Conservation (phyloP, 2,797 vertebrate genomes). For the Chelon auratus region DNA sequence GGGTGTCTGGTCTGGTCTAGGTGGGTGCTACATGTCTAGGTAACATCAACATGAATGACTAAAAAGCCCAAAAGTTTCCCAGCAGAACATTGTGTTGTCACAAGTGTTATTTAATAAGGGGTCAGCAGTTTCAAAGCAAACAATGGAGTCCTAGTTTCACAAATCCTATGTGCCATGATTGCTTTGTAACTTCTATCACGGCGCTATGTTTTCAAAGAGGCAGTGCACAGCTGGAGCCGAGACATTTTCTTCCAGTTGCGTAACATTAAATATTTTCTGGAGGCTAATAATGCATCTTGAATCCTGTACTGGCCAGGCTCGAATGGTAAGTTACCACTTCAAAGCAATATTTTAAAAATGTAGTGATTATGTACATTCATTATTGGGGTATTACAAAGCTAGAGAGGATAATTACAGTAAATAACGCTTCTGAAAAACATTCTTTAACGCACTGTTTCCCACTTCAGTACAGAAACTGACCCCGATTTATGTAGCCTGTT, state of each 20-base stretch:
- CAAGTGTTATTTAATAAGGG: constrained; percentile 8
- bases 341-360: neutral
- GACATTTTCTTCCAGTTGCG: constrained; percentile 3
- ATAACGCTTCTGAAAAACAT: too few species aligned
- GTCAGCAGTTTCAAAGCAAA: constrained; percentile 17
- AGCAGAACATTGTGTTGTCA: too few species aligned
- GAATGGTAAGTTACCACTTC: neutral
- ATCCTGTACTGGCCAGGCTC: neutral
- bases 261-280: neutral
- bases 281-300: neutral
- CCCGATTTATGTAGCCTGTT: too few species aligned
- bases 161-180: constrained; percentile 7
- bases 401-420: neutral
- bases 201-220: constrained; percentile 9
- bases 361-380: neutral
- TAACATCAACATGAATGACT: too few species aligned
- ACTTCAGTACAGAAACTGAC: too few species aligned
- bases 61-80: too few species aligned
- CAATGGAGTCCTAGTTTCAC: constrained; percentile 5
- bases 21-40: too few species aligned
- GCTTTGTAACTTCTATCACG: constrained; percentile 7
- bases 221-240: constrained; percentile 7
- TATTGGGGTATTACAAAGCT: neutral
- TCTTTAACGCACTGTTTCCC: neutral
- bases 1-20: too few species aligned